Evolutionary conservation across 2,797 vertebrate species (phyloP), one percentile per base, ranked within the genome.

Genomic region (Anguilla pacifica): DNA sequence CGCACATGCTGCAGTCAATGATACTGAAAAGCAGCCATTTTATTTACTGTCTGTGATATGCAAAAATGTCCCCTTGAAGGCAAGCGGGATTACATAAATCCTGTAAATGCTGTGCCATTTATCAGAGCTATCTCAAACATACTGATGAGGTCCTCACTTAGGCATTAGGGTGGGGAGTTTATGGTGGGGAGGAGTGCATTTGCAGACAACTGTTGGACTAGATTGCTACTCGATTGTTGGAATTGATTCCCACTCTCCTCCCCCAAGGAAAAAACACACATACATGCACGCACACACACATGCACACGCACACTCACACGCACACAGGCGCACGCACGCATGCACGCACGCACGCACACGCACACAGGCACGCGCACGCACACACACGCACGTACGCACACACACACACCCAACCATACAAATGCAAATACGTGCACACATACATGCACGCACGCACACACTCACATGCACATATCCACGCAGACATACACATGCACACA

Each of bases 1-100:
- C 13, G 59, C 43, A 9, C 70, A 49, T 70, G 19, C 55, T 46
- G 39, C 72, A 83, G 83, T 88, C 83, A 85, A 57, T 59, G 84
- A 72, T 28, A 72, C 72, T 77, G 70, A 84, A 85, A 81, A 88
- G 46, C 67, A 43, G 55, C 28, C 57, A 51, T 88, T 88, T 85
- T 79, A 72, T 85, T 85, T 85, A 85, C 72, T 46, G 67, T 49
- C 35, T 84, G 83, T 19, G 15, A 53, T 61, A 77, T 85, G 83
- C 83, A 74, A 88, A 61, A 88, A 85, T 81, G 84, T 85, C 46
- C 53, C 35, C 83, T 88, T 25, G 55, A 79, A 81, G 84, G 55
- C 43, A 53, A 88, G 57, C 55, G 17, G 84, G 57, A 85, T 84
- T 57, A 49, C 55, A 84, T 61, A 88, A 57, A 64, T 59, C 84